Base-by-base conservation (phyloP, 2,113 vertebrate genomes). In the Phylloscopus trochiloides region DNA sequence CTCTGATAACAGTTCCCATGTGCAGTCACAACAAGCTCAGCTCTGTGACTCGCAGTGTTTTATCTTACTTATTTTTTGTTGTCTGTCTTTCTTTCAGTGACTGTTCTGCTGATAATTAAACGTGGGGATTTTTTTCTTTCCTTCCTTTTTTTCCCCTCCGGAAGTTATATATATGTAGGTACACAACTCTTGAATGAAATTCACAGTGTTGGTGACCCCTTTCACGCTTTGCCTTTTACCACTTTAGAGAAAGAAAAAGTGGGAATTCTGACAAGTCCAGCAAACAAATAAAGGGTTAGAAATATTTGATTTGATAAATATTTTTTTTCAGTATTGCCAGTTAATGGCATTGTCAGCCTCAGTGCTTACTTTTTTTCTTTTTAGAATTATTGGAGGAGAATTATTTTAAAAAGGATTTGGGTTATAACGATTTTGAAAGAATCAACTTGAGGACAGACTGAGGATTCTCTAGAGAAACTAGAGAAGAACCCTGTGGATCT, bases 41-140 rank as follows among this genome's bases (percentile, higher is more conserved):
- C 59, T 72, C 14, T 38, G 54, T 50, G 58, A 29, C 62, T 74
- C 75, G 12, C 48, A 38, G 50, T 55, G 38, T n/a, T 74, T 79
- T 79, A 43, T 86, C 59, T 77, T 24, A 26, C 38, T 88, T 61
- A 38, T 72, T 80, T 45, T 45, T 68, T 90, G 28, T 80, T 90
- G 32, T 66, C 62, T 68, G 14, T 73, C 89, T 87, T 6, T 73
- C 80, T 84, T 78, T 57, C 42, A 40, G 38, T 67, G 59, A 14
- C 51, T 81, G 29, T 62, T 83, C 20, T 59, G 48, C 51, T 83
- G 85, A 57, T 91, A 90, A 82, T 72, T 70, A 79, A 79, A 90
- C 2, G 0, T 21, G 24, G 7, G 22, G 11, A 4, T 1, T 17
- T 29, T n/a, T 42, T 42, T n/a, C 5, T 1, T 34, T 28, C 3